Evolutionary conservation across 2,888 invertebrate species (phyloP).

Genomic region (Clepsis dumicolana): DNA sequence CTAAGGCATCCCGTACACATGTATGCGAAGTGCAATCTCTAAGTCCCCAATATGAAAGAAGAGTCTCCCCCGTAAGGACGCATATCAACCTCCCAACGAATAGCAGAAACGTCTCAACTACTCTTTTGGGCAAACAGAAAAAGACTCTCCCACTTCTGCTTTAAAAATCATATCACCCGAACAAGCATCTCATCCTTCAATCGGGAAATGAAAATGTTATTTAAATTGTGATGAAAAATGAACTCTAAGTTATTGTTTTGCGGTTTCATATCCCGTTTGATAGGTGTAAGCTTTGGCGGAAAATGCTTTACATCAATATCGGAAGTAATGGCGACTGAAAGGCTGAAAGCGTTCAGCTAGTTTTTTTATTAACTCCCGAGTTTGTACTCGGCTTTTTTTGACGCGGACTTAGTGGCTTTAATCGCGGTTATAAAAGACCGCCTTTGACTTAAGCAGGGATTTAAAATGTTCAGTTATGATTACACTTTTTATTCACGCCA

Average conservation of each 20-base stretch:
- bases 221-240: slow-evolving; percentile 60
- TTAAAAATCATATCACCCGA: slow-evolving; percentile 56
- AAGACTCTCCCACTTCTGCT: slow-evolving; percentile 57
- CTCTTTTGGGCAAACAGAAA: slow-evolving; percentile 48
- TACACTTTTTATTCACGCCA: slow-evolving; percentile 11
- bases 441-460: slow-evolving; percentile 58
- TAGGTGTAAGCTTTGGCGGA: slow-evolving; percentile 52
- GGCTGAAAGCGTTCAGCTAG: slow-evolving; percentile 68
- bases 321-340: slow-evolving; percentile 74
- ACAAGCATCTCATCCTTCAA: slow-evolving; percentile 41
- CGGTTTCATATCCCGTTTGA: slow-evolving; percentile 56
- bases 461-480: slow-evolving; percentile 49
- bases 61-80: slow-evolving; percentile 65
- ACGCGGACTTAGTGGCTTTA: slow-evolving; percentile 60
- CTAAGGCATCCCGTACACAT: slow-evolving; percentile 26
- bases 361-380: slow-evolving; percentile 62
- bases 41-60: slow-evolving; percentile 68
- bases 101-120: slow-evolving; percentile 57
- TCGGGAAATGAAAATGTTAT: slow-evolving; percentile 53
- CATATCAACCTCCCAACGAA: slow-evolving; percentile 52
- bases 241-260: slow-evolving; percentile 59
- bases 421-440: slow-evolving; percentile 54
- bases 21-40: slow-evolving; percentile 55
- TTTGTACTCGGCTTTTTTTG: slow-evolving; percentile 55
- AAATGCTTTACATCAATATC: slow-evolving; percentile 64